Percentiles rank a stretch among this genome's conserved stretches.
phyloP scores from a whole-genome alignment of 2,888 invertebrate genomes.

The Drosophila setosimentum region DNA sequence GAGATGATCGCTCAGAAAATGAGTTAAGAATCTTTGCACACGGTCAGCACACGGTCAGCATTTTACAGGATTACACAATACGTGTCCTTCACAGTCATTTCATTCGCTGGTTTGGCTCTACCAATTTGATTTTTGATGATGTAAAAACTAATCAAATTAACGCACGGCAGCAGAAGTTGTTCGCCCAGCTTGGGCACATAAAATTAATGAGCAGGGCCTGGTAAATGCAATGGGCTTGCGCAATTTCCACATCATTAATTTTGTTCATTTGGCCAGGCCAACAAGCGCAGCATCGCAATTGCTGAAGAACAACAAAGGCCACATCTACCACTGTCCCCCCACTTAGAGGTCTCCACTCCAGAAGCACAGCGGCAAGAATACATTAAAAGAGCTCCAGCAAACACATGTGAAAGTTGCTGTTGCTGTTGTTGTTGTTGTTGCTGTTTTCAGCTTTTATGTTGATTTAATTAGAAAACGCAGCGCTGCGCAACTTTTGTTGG shows the following conservation, averaged over 20 bases:
- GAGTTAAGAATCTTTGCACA: not conserved
- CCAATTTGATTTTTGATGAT: conserved; percentile 48
- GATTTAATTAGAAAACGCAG: conserved; percentile 78
- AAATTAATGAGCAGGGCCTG: conserved; percentile 53
- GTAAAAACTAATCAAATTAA: conserved; percentile 59
- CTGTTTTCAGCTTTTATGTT: conserved; percentile 59
- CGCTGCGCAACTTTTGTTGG: conserved; percentile 36
- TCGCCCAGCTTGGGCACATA: conserved; percentile 24
- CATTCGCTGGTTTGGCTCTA: not conserved
- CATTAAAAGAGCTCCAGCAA: conserved; percentile 52
- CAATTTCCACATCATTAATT: conserved; percentile 80
- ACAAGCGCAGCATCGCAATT: conserved; percentile 38
- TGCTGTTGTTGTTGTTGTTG: conserved; percentile 20
- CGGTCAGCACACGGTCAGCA: not conserved
- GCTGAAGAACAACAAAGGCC: conserved; percentile 24
- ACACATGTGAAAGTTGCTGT: conserved; percentile 41
- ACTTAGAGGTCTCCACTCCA: not conserved
- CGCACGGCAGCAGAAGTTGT: conserved; percentile 14
- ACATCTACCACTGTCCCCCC: not conserved
- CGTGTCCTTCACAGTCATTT: not conserved
- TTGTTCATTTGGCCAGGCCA: conserved; percentile 41
- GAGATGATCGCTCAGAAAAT: not conserved
- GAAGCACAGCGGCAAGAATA: conserved; percentile 6
- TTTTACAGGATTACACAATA: not conserved
- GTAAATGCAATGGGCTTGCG: conserved; percentile 57